These are phyloP conservation scores for Callopanchax toddi DNA, from an alignment of 2,113 vertebrate genomes.

Conservation along the genomic window DNA sequence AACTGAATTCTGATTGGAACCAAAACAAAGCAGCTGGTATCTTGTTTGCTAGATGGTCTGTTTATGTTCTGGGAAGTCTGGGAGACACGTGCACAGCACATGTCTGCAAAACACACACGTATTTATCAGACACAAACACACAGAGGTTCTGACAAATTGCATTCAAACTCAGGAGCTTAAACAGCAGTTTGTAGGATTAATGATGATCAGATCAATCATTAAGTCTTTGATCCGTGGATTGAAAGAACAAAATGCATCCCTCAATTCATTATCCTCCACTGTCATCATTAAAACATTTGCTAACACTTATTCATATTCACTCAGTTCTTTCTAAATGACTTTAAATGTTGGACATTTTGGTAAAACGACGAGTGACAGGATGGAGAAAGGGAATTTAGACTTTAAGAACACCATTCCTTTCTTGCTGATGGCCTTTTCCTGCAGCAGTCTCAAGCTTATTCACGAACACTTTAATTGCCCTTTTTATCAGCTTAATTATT, in stretches of 20 bases:
- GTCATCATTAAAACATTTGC: too few species aligned
- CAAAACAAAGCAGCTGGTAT: slow-evolving; percentile 40
- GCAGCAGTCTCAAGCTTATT: background rate
- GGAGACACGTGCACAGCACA: slow-evolving; percentile 41
- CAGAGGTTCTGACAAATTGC: slow-evolving; percentile 15
- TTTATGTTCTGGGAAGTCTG: slow-evolving; percentile 22
- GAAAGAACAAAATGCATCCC: background rate
- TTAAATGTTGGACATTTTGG: too few species aligned
- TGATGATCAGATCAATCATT: slow-evolving; percentile 9
- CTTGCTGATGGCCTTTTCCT: slow-evolving; percentile 3
- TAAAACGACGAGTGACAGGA: too few species aligned
- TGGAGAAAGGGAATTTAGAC: too few species aligned
- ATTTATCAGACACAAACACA: slow-evolving; percentile 7
- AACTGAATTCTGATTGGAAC: slow-evolving; percentile 40
- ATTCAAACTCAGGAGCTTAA: background rate
- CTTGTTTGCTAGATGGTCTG: slow-evolving; percentile 22
- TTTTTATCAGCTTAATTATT: slow-evolving; percentile 43
- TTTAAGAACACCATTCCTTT: slow-evolving; percentile 16
- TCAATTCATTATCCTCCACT: too few species aligned
- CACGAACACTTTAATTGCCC: slow-evolving; percentile 29
- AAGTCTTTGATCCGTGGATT: background rate
- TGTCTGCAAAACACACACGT: slow-evolving; percentile 29
- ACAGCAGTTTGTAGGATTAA: background rate
- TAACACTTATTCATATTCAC: too few species aligned
- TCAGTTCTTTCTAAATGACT: too few species aligned